Evolutionary conservation across 1,140 invertebrate species (phyloP).

Genomic region (Yoshiicerus persimilis): DNA sequence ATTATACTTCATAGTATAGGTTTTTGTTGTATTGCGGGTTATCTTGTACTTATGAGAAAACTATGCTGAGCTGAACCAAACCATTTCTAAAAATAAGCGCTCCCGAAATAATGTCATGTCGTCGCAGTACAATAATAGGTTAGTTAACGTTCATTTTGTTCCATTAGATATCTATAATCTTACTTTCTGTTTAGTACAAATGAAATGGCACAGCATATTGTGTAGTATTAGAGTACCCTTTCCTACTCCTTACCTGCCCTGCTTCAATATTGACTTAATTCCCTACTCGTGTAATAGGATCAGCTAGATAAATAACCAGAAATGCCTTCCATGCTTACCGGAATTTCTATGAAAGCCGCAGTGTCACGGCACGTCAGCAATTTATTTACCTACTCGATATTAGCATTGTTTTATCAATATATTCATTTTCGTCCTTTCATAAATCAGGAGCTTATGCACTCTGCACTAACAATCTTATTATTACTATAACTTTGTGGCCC

Average conservation of each 20-base stretch:
- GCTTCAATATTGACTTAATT: not conserved
- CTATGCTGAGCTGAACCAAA: not conserved
- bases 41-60: not conserved
- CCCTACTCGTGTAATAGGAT: too few relatives aligned
- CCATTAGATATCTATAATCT: not conserved
- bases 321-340: not conserved
- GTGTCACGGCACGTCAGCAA: not conserved
- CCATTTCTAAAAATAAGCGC: not conserved
- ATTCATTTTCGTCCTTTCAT: not conserved
- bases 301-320: not conserved
- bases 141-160: not conserved
- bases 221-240: not conserved
- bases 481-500: too few relatives aligned
- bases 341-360: not conserved
- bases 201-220: not conserved
- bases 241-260: not conserved
- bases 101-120: not conserved
- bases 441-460: too few relatives aligned
- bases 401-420: not conserved
- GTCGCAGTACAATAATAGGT: not conserved
- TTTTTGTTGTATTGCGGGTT: not conserved
- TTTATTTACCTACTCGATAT: not conserved
- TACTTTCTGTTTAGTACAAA: not conserved
- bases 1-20: not conserved
- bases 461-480: too few relatives aligned